Conservation (phyloP, 2,113 vertebrate species). For the Gobiocypris rarus region DNA sequence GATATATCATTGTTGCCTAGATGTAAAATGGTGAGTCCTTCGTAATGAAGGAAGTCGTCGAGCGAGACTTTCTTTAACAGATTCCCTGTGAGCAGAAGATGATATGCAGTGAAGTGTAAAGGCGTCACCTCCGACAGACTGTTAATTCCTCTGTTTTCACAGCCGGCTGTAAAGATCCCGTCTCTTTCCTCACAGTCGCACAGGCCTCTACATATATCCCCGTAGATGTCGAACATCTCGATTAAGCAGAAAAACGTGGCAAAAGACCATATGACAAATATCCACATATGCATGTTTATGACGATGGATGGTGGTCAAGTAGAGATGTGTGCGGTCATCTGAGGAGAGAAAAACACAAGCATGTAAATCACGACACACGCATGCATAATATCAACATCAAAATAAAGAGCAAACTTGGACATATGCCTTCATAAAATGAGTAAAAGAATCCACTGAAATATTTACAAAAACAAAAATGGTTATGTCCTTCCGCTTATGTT, state of each 20-base stretch:
- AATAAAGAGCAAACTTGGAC: too few relatives aligned
- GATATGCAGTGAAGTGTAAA: constrained; percentile 85
- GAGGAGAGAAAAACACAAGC: constrained; percentile 60
- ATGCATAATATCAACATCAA: too few relatives aligned
- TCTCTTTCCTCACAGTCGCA: constrained; percentile 97
- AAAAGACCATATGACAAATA: constrained; percentile 84
- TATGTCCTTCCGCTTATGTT: not conserved
- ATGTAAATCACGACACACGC: too few relatives aligned
- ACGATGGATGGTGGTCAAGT: constrained; percentile 82
- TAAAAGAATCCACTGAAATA: too few relatives aligned
- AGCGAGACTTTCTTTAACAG: constrained; percentile 87
- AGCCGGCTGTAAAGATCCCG: constrained; percentile 89
- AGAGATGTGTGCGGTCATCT: too few relatives aligned
- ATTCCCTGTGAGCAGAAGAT: constrained; percentile 93
- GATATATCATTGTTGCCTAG: constrained; percentile 95
- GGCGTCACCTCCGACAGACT: constrained; percentile 90
- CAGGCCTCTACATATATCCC: constrained; percentile 90
- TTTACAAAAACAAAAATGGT: not conserved
- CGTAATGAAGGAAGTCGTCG: constrained; percentile 91
- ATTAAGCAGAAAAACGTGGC: constrained; percentile 84
- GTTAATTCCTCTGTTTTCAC: constrained; percentile 92
- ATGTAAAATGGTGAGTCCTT: constrained; percentile 90
- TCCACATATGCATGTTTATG: constrained; percentile 96
- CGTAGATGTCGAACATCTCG: constrained; percentile 90
- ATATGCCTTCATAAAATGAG: too few relatives aligned